Evolutionary conservation across 2,797 vertebrate species (phyloP).

Genomic region (Otolemur crassicaudatus): DNA sequence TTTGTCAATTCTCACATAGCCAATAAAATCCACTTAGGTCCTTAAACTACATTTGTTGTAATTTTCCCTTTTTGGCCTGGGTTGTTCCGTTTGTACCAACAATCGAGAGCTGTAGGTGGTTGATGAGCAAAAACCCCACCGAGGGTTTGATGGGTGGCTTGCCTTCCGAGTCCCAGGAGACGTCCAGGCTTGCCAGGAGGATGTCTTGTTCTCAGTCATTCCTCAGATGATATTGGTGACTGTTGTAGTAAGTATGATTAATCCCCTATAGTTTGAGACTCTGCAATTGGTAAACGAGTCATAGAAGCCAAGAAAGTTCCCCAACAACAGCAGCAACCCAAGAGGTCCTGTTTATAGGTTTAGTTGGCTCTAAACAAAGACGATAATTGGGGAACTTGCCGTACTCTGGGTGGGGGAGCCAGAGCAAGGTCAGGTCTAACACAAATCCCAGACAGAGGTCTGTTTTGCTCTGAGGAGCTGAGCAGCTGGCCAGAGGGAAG

Average conservation of each 20-base stretch:
- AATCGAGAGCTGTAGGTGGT: not conserved
- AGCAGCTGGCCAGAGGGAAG: not conserved
- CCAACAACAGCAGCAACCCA: not conserved
- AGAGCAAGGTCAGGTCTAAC: not conserved
- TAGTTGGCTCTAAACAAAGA: not conserved
- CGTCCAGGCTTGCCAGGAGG: too few species aligned
- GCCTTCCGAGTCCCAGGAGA: too few species aligned
- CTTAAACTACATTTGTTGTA: not conserved
- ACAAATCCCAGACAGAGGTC: not conserved
- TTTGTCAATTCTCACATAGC: not conserved
- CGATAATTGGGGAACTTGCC: not conserved
- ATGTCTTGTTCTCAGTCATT: too few species aligned
- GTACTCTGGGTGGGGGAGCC: not conserved
- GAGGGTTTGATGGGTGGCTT: too few species aligned
- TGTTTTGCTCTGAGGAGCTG: not conserved
- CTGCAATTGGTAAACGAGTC: not conserved
- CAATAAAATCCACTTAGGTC: not conserved
- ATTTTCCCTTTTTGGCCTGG: not conserved
- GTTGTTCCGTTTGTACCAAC: not conserved
- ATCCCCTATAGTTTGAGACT: not conserved
- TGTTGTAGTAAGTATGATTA: too few species aligned
- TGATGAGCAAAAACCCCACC: not conserved
- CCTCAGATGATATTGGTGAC: too few species aligned
- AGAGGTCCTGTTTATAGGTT: not conserved
- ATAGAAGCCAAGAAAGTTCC: slow-evolving; percentile 2